Base-by-base conservation (phyloP, 2,113 vertebrate genomes). In the Falcunculus frontatus region DNA sequence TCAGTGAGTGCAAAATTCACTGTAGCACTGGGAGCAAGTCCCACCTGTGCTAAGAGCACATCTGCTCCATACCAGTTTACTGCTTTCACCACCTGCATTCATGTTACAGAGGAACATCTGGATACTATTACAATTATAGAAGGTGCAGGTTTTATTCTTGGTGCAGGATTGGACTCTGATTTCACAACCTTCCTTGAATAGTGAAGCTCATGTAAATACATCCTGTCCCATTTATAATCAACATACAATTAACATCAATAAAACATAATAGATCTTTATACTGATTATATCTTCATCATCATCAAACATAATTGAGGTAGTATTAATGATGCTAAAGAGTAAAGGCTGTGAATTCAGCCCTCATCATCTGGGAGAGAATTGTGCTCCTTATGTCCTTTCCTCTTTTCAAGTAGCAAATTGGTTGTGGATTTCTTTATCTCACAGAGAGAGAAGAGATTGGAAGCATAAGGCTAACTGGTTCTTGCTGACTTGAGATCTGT, bases 71-170 rank as follows among this genome's bases (percentile, higher is more conserved):
- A 98, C 97, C 84, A 81, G 98, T 98, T 98, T 98, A 98, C 98
- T 98, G 98, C 98, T 99, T 98, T 99, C 99, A 99, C 98, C 99
- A 99, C 99, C 98, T 98, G 98, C 98, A 98, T 99, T 98, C 96
- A 77, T 97, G 98, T 98, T 98, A 98, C 93, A 90, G 74, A 93
- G 95, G 65, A 97, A 98, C 99, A 99, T 99, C 98, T 99, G 98
- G 98, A 97, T 98, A 97, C 95, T 97, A 98, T 99, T 98, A 98
- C 95, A 96, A 96, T 98, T 97, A 98, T 97, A 98, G 98, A 99
- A 98, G 98, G 98, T 99, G 98, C 98, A 98, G 98, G 98, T 98
- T 98, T 96, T 97, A 74, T 97, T 96, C 98, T 98, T 91, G 80
- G 85, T 97, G 94, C 92, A 96, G 95, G 87, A 94, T 96, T 98